phyloP scores from a whole-genome alignment of 2,113 vertebrate genomes.

The Xerus inauris region DNA sequence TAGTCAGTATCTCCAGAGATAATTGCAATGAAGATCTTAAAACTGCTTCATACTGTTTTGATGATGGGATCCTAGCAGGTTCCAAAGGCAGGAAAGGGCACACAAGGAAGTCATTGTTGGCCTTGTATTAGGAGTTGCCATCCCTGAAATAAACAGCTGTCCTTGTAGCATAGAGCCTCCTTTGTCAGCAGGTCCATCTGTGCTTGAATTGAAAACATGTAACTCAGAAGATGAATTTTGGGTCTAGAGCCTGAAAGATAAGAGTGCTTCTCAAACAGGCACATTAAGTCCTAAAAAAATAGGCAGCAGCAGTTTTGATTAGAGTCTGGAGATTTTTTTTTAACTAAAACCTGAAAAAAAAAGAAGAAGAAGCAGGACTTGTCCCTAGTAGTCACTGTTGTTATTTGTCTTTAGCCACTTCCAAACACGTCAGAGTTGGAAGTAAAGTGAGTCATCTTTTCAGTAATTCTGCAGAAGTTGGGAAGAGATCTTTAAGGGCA shows the following conservation, averaged over 20 bases:
- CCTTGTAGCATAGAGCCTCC: conserved; percentile 73
- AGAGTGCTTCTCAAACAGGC: conserved; percentile 54
- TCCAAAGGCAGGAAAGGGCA: conserved; percentile 57
- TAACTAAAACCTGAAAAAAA: conserved; percentile 39
- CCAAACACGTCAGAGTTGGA: neutral
- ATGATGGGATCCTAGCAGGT: neutral
- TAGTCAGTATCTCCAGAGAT: neutral
- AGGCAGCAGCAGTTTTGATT: neutral
- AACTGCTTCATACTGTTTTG: conserved; percentile 58
- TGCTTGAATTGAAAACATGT: conserved; percentile 45
- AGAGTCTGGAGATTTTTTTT: conserved; percentile 68
- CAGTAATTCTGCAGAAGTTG: neutral
- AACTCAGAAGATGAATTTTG: conserved; percentile 62
- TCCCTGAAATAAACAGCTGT: conserved; percentile 78
- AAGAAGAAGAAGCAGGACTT: neutral
- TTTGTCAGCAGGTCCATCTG: conserved; percentile 78
- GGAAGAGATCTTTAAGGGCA: neutral
- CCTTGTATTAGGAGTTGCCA: conserved; percentile 66
- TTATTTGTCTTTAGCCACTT: neutral
- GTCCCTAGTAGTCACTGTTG: neutral
- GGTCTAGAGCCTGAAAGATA: conserved; percentile 19
- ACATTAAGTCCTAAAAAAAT: neutral
- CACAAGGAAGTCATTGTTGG: conserved; percentile 70
- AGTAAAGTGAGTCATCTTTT: neutral
- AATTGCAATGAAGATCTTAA: conserved; percentile 27